Evolutionary conservation across 2,113 vertebrate genomes (phyloP), one percentile per base, ranked within the genome.

Genomic region (Agelaius phoeniceus): DNA sequence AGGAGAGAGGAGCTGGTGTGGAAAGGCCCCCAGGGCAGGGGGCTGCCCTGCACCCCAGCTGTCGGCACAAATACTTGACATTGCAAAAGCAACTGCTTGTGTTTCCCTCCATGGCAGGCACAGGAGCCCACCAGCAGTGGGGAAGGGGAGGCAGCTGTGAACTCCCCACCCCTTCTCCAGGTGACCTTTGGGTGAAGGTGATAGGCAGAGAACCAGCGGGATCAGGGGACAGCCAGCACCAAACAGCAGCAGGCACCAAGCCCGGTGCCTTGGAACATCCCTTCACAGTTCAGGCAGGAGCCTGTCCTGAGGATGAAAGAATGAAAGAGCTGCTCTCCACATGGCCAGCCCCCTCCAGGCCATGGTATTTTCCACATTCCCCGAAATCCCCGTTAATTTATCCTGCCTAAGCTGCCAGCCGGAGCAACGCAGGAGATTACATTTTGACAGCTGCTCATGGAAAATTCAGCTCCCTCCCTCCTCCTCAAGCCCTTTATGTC

Each of bases 371-470:
- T 95, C 95, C 91, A 89, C 55, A 6, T 55, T 87, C 91, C 91
- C 93, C 4, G 22, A 96, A 95, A 97, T 94, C 95, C 94, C 87
- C 13, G 3, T 94, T 95, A 84, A 93, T 96, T 92, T 87, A 90
- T 93, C 93, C 93, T 77, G 75, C 84, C 76, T 90, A 89, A 97
- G 85, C 82, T 91, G 87, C 93, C 93, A 95, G 90, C 68, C 79
- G 1, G 10, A 95, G 94, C 54, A 7, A 94, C 0, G 7, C 73
- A 93, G 75, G 67, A 95, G 91, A 97, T 96, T 93, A 96, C 87
- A 91, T 89, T 96, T 82, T 92, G 91, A 96, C 94, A 97, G 95
- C 93, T 96, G 93, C 91, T 96, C 86, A 93, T 89, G 94, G 97
- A 97, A 97, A 97, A 96, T 94, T 96, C 91, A 94, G 83, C 90